Evolutionary conservation across 1,140 invertebrate genomes (phyloP).

Genomic region (Planococcus citri): DNA sequence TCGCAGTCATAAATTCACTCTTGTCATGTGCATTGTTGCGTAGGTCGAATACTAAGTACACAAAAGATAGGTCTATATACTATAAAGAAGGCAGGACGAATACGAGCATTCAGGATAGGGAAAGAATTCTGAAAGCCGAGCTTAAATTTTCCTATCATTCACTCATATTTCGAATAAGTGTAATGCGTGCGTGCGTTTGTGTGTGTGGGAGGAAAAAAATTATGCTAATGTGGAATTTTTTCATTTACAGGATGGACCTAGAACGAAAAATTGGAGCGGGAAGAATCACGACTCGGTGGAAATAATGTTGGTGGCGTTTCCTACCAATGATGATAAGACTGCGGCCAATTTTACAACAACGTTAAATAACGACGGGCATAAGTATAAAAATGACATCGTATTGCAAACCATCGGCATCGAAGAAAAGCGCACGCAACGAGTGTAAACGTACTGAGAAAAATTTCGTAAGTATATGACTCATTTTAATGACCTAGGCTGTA

Average conservation of each 20-base stretch:
- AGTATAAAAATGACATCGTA: neutral
- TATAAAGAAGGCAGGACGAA: no score
- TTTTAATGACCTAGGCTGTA: no score
- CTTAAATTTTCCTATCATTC: no score
- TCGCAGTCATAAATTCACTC: neutral
- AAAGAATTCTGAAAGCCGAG: no score
- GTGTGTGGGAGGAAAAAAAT: neutral
- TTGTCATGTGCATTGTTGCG: no score
- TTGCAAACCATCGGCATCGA: neutral
- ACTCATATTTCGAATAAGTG: no score
- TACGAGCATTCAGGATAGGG: no score
- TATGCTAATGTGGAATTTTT: neutral
- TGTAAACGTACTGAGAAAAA: neutral
- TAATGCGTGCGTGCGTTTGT: neutral
- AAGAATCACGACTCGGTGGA: slow-evolving; percentile 12
- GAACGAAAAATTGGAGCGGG: neutral
- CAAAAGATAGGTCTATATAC: no score
- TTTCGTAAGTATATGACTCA: neutral
- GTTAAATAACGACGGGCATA: neutral
- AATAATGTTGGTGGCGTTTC: slow-evolving; percentile 15
- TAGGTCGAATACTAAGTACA: no score
- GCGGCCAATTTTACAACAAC: neutral
- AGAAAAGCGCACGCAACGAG: neutral
- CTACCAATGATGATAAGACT: slow-evolving; percentile 3
- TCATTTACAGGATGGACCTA: neutral